Conservation (phyloP, 2,797 vertebrate genomes). For the Stomatorhinus walkeri region DNA sequence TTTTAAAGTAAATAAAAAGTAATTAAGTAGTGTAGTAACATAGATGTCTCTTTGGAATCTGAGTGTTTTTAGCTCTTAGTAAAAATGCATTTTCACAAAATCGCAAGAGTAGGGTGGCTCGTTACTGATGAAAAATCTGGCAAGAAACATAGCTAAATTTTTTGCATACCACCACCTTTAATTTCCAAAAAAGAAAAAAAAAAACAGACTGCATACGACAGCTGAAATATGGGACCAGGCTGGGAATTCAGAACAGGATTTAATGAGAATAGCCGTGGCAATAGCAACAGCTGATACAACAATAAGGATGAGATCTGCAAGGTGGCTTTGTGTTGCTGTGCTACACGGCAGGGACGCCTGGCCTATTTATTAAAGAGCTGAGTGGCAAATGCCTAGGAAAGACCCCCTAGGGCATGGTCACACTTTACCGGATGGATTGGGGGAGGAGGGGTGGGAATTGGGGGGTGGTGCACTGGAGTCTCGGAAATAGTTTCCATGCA, state of each 20-base stretch:
- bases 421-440: neutral
- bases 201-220: neutral
- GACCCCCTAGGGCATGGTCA: constrained; percentile 14
- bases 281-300: neutral
- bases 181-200: neutral
- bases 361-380: constrained; percentile 9
- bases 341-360: neutral
- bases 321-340: neutral
- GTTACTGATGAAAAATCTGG: neutral
- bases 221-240: neutral
- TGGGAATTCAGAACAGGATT: neutral
- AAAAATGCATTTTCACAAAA: neutral
- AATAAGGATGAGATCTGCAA: neutral
- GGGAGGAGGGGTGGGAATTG: neutral
- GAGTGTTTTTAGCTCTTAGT: neutral
- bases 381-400: constrained; percentile 9
- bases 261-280: neutral
- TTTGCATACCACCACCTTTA: neutral
- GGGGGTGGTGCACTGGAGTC: neutral
- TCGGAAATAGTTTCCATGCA: constrained; percentile 25
- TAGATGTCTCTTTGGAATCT: neutral
- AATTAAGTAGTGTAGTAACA: neutral
- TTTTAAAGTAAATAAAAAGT: neutral
- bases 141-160: neutral
- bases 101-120: neutral